These are phyloP conservation scores for Ispidina lecontei DNA, from an alignment of 2,797 vertebrate species.

Conservation along the genomic window DNA sequence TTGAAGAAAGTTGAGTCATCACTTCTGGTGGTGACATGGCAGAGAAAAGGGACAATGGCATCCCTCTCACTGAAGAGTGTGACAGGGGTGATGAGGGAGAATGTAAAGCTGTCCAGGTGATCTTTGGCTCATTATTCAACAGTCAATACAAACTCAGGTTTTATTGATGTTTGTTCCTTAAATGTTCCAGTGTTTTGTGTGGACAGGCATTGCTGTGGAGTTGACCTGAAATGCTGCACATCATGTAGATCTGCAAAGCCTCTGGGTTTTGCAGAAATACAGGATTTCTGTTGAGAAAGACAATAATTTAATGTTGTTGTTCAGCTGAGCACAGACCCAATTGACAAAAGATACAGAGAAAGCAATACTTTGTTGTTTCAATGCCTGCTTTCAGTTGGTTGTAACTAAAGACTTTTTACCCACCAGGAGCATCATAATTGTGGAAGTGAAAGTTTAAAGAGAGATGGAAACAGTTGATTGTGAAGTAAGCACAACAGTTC, in stretches of 20 bases:
- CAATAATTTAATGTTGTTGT: not conserved
- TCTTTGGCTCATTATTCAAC: not conserved
- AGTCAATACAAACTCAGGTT: not conserved
- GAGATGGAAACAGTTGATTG: not conserved
- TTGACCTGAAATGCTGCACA: not conserved
- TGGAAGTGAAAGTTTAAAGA: not conserved
- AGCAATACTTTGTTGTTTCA: not conserved
- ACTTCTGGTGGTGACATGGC: accelerated
- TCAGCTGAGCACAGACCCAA: not conserved
- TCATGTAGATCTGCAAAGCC: not conserved
- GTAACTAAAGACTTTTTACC: not conserved
- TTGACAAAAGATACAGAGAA: not conserved
- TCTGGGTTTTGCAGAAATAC: not conserved
- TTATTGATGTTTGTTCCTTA: not conserved
- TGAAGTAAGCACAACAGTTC: not conserved
- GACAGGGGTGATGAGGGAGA: not conserved
- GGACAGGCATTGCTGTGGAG: accelerated
- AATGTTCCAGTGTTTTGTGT: accelerated
- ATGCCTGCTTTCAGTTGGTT: accelerated
- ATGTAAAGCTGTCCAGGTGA: not conserved
- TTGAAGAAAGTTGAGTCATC: not conserved
- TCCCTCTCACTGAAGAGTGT: not conserved
- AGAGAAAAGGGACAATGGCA: accelerated
- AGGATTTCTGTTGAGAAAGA: not conserved
- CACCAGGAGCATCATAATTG: not conserved